These are phyloP conservation scores for Myripristis murdjan DNA, from an alignment of 2,797 vertebrate species.

Conservation along the genomic window DNA sequence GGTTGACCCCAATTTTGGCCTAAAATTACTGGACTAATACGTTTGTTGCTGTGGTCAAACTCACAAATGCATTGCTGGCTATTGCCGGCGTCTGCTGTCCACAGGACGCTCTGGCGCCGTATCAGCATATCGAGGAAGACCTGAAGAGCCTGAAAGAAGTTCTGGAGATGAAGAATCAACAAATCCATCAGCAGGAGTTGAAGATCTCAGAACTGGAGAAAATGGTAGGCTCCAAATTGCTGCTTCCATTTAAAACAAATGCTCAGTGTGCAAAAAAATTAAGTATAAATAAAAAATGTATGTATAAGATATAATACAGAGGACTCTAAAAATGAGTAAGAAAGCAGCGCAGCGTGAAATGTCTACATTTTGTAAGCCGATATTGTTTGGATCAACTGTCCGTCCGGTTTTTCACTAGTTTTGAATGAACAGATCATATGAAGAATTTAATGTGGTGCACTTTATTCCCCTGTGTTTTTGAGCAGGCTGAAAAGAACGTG, in stretches of 20 bases:
- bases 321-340: neutral
- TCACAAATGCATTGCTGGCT: neutral
- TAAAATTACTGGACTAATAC: too few species aligned
- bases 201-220: conserved; percentile 95
- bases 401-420: neutral
- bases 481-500: conserved; percentile 94
- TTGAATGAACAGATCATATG: conserved; percentile 23
- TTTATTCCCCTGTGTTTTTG: conserved; percentile 68
- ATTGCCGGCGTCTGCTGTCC: conserved; percentile 17
- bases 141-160: conserved; percentile 95
- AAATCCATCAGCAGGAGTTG: conserved; percentile 96
- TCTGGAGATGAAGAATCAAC: conserved; percentile 97
- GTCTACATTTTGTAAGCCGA: too few species aligned
- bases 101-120: conserved; percentile 93
- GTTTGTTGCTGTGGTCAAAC: neutral
- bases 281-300: too few species aligned
- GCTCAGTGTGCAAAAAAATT: neutral
- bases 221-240: conserved; percentile 89
- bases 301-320: neutral
- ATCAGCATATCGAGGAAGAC: conserved; percentile 96
- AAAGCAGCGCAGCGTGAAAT: neutral
- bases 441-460: conserved; percentile 78
- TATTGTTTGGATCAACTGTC: too few species aligned
- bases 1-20: too few species aligned
- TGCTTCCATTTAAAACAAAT: conserved; percentile 12